Percentiles rank a stretch among this genome's conserved stretches.
Evolutionary conservation across 2,888 invertebrate genomes (phyloP).

Genomic region (Mimas tiliae): DNA sequence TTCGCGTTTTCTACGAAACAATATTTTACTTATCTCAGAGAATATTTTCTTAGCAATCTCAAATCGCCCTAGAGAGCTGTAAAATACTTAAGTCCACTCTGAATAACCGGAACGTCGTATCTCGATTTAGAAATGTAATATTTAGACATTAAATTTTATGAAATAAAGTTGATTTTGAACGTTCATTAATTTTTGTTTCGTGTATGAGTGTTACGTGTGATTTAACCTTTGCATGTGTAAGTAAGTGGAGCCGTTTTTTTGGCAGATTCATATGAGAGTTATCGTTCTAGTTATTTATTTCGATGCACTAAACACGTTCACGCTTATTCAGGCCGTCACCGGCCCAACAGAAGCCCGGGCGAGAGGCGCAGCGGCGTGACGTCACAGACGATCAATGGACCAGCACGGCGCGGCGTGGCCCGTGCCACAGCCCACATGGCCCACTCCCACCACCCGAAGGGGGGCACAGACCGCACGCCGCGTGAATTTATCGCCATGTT

Average conservation of each 20-base stretch:
- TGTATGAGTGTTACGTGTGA: too few relatives aligned
- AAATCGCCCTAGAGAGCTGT: neutral
- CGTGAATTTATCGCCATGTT: constrained; percentile 45
- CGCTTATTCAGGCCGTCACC: neutral
- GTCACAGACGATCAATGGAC: constrained; percentile 74
- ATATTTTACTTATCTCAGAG: neutral
- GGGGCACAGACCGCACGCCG: constrained; percentile 37
- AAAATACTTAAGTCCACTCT: neutral
- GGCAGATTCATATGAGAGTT: too few relatives aligned
- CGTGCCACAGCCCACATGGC: constrained; percentile 38
- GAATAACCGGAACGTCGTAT: neutral
- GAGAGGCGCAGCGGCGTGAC: constrained; percentile 66
- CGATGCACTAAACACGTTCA: neutral
- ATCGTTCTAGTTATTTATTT: too few relatives aligned
- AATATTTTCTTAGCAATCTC: neutral
- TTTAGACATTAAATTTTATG: neutral
- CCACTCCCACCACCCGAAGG: neutral
- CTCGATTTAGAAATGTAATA: neutral
- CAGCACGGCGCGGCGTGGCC: constrained; percentile 38
- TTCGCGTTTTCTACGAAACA: neutral
- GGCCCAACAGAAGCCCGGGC: constrained; percentile 35
- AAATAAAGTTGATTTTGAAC: too few relatives aligned
- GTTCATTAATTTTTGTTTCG: too few relatives aligned
- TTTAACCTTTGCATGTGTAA: too few relatives aligned
- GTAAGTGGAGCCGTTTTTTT: too few relatives aligned